A percentile compares a stretch with the other conserved stretches of the same genome.
phyloP scores from a whole-genome alignment of 2,113 vertebrate genomes.

The Sisor rabdophorus region DNA sequence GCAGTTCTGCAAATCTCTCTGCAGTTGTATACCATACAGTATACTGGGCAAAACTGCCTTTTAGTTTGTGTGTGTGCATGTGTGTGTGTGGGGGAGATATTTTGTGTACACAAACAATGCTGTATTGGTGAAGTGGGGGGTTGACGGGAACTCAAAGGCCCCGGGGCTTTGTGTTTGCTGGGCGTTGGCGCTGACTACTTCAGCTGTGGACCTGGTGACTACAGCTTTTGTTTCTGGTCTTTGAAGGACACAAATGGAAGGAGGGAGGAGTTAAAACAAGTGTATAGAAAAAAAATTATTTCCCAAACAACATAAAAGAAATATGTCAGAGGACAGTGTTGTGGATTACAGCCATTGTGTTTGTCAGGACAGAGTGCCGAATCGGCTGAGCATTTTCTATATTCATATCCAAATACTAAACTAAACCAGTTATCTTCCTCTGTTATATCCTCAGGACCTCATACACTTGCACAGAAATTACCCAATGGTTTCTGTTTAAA shows the following conservation, averaged over 20 bases:
- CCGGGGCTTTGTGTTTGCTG: slow-evolving; percentile 47
- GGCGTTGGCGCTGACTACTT: slow-evolving; percentile 43
- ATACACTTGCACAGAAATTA: slow-evolving; percentile 36
- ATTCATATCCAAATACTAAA: slow-evolving; percentile 21
- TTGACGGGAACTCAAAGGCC: slow-evolving; percentile 39
- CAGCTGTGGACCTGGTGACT: slow-evolving; percentile 40
- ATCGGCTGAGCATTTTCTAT: slow-evolving; percentile 16
- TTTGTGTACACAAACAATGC: slow-evolving; percentile 30
- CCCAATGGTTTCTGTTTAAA: slow-evolving; percentile 5
- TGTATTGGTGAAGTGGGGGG: slow-evolving; percentile 22
- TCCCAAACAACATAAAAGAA: slow-evolving; percentile 41
- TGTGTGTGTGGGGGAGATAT: slow-evolving; percentile 7
- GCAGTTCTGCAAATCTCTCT: slow-evolving; percentile 56
- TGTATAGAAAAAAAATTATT: slow-evolving; percentile 37
- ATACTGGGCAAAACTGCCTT: slow-evolving; percentile 28
- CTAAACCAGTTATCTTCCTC: neutral
- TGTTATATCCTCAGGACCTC: neutral
- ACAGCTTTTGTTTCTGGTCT: slow-evolving; percentile 46
- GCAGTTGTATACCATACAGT: neutral
- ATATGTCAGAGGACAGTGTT: slow-evolving; percentile 25
- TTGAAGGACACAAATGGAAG: slow-evolving; percentile 17
- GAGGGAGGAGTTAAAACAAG: slow-evolving; percentile 19
- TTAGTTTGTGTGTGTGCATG: slow-evolving; percentile 2
- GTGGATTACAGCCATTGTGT: slow-evolving; percentile 13
- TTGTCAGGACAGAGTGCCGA: neutral